A percentile compares a stretch with the other conserved stretches of the same genome.
These are phyloP conservation scores for Acrossocheilus fasciatus DNA, from an alignment of 2,797 vertebrate genomes.

Conservation along the genomic window DNA sequence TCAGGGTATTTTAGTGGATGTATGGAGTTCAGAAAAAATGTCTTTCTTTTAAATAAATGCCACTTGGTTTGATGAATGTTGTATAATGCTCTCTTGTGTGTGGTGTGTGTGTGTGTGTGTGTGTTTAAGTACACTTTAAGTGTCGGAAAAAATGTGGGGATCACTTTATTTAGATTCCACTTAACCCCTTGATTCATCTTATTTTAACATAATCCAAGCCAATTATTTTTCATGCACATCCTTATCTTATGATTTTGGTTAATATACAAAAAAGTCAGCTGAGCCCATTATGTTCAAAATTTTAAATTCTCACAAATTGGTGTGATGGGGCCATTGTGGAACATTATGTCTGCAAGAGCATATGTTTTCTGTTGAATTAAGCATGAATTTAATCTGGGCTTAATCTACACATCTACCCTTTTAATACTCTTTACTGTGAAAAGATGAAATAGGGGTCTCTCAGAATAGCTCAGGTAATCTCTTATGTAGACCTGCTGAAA, in stretches of 20 bases:
- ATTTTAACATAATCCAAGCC: background rate
- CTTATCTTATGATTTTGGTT: background rate
- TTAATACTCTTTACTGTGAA: conserved; percentile 23
- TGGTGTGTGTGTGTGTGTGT: background rate
- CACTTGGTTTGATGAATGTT: background rate
- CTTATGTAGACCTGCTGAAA: conserved; percentile 32
- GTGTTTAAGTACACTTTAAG: background rate
- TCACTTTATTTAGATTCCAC: background rate
- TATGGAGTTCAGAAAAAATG: background rate
- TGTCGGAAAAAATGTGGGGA: background rate
- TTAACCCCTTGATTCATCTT: background rate
- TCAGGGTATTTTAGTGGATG: background rate
- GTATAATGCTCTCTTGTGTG: background rate
- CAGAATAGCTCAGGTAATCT: conserved; percentile 51
- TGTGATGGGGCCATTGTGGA: background rate
- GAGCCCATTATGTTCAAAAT: background rate
- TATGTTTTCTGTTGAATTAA: conserved; percentile 19
- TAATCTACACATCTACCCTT: background rate
- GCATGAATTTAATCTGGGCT: conserved; percentile 18
- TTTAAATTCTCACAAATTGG: background rate
- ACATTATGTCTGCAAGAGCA: background rate
- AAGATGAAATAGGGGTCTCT: conserved; percentile 25
- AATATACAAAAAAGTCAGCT: background rate
- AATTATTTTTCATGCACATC: background rate
- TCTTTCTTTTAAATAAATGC: background rate